These are phyloP conservation scores for Egretta garzetta DNA, from an alignment of 2,113 vertebrate genomes.

Conservation along the genomic window DNA sequence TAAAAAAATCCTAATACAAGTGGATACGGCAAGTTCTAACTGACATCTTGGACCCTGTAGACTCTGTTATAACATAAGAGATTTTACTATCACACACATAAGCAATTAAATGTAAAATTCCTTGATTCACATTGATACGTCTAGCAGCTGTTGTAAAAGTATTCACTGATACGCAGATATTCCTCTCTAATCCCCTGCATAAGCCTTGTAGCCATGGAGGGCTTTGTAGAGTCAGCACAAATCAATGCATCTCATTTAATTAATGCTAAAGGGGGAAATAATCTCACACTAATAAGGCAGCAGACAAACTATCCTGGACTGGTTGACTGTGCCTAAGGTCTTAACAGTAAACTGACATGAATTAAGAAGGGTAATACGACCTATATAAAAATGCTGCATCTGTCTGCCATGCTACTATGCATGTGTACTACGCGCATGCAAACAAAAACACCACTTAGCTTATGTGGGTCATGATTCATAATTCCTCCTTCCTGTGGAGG, in stretches of 20 bases:
- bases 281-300: conserved; percentile 69
- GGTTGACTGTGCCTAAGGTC: conserved; percentile 47
- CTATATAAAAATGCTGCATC: conserved; percentile 40
- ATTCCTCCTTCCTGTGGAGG: not conserved
- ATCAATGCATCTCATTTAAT: conserved; percentile 71
- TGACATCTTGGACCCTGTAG: not conserved
- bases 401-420: not conserved
- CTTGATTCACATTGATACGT: not conserved
- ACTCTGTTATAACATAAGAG: not conserved
- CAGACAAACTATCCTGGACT: conserved; percentile 57
- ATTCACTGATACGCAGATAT: conserved; percentile 25
- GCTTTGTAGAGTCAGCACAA: conserved; percentile 60
- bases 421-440: not conserved
- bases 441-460: not conserved
- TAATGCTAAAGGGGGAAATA: conserved; percentile 68
- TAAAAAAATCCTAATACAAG: not conserved
- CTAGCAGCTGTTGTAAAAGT: conserved; percentile 38
- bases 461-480: not conserved
- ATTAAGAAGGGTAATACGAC: conserved; percentile 52
- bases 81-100: not conserved
- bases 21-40: not conserved
- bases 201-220: conserved; percentile 57
- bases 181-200: conserved; percentile 36
- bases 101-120: conserved; percentile 51
- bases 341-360: conserved; percentile 59